Evolutionary conservation across 2,797 vertebrate genomes (phyloP).

Genomic region (Pipistrellus pygmaeus): DNA sequence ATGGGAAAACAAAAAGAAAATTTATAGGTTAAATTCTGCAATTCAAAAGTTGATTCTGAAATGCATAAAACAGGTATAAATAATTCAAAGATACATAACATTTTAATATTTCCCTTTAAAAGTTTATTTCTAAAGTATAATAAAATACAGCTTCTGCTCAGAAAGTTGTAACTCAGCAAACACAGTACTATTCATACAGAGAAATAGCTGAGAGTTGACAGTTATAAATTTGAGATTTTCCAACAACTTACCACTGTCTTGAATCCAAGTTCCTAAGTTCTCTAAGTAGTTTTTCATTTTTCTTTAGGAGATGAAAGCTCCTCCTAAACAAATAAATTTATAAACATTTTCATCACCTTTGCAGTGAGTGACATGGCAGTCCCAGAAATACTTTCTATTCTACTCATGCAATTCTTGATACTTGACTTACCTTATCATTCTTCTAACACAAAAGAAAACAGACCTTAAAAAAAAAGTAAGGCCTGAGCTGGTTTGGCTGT

Average conservation of each 20-base stretch:
- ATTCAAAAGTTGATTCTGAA: slow-evolving; percentile 59
- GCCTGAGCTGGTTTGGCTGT: no score
- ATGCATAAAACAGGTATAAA: slow-evolving; percentile 24
- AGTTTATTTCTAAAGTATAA: slow-evolving; percentile 38
- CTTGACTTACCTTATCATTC: slow-evolving; percentile 77
- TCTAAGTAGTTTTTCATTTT: slow-evolving; percentile 98
- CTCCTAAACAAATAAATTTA: slow-evolving; percentile 91
- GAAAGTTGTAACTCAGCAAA: slow-evolving; percentile 51
- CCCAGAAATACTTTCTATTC: slow-evolving; percentile 75
- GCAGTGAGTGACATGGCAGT: slow-evolving; percentile 75
- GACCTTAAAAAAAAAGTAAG: slow-evolving; percentile 72
- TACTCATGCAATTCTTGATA: slow-evolving; percentile 72
- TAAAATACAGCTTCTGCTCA: slow-evolving; percentile 28
- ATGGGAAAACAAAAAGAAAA: slow-evolving; percentile 10
- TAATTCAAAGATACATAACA: slow-evolving; percentile 30
- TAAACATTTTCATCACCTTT: slow-evolving; percentile 82
- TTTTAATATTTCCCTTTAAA: slow-evolving; percentile 43
- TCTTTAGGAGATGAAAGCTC: slow-evolving; percentile 98
- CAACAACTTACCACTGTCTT: slow-evolving; percentile 94
- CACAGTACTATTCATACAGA: slow-evolving; percentile 10
- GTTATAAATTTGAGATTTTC: slow-evolving; percentile 33
- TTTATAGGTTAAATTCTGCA: background rate
- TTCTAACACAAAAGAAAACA: slow-evolving; percentile 80
- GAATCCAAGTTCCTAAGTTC: slow-evolving; percentile 99
- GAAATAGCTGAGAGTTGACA: slow-evolving; percentile 8